Evolutionary conservation across 2,113 vertebrate genomes (phyloP).

Genomic region (Herpetotheres cachinnans): DNA sequence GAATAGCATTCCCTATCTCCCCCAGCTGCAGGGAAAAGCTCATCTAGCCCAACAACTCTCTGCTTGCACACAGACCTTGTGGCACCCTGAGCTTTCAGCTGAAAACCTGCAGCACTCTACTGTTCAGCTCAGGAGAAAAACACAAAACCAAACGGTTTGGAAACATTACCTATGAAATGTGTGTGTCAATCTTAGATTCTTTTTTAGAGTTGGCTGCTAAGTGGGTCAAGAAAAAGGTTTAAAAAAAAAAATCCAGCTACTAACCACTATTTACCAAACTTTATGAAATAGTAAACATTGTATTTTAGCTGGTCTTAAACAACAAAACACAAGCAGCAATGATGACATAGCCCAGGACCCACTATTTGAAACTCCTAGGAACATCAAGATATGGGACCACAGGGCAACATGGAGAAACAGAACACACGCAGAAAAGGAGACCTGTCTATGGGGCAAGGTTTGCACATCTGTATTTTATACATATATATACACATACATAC

Average conservation of each 20-base stretch:
- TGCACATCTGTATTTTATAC: slow-evolving; percentile 70
- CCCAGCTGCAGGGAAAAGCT: neutral
- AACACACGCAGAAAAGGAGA: slow-evolving; percentile 47
- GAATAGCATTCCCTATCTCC: neutral
- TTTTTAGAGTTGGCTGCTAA: slow-evolving; percentile 10
- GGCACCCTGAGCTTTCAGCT: slow-evolving; percentile 1
- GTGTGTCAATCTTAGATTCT: neutral
- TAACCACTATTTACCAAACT: neutral
- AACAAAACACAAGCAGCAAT: neutral
- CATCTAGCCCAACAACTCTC: slow-evolving; percentile 17
- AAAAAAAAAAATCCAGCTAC: neutral
- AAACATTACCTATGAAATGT: neutral
- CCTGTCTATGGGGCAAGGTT: slow-evolving; percentile 52
- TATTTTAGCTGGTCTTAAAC: slow-evolving; percentile 17
- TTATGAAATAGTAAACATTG: neutral
- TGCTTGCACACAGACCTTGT: neutral
- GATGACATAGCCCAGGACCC: neutral
- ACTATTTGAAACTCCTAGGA: neutral
- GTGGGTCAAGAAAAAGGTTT: neutral
- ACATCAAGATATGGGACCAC: neutral
- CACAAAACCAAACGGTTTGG: neutral
- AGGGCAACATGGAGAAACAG: slow-evolving; percentile 25
- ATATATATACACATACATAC: slow-evolving; percentile 70
- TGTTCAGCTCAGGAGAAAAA: neutral
- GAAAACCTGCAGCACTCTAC: neutral